Base-by-base conservation (phyloP, 2,888 invertebrate species). In the Heliconius erato region DNA sequence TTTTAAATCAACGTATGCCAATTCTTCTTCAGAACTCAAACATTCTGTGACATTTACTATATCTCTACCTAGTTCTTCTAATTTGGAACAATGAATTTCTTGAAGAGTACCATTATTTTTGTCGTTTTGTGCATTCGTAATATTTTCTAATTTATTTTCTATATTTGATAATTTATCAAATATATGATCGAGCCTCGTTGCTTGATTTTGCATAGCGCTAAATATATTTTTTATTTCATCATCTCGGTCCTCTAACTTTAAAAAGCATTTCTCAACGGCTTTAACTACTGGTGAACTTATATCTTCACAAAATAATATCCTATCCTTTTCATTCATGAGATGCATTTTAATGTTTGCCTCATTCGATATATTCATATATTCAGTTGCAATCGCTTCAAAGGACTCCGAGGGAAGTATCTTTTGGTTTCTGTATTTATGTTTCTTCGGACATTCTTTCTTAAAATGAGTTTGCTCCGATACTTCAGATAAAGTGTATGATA, bases 271-370 rank as follows among this genome's bases (percentile, higher is more conserved):
- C 85, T 88, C 92, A 9, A 95, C 89, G 32, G 94, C 90, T 26
- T 90, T 89, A 67, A 94, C 83, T 26, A 95, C 87, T 2, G 95
- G 95, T 32, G 87, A 86, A 86, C 89, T 91, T 83, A 95, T 91
- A 84, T 90, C 93, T 80, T 95, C 93, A 84, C 88, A 91, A 49
- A 96, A 90, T 63, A 89, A 84, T 77, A 90, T 88, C 86, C 92
- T 95, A 67, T 95, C 95, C 84, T 88, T 89, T 23, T 93, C 93
- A 79, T 93, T 93, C 94, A 95, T 95, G 44, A 95, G 89, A 85
- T 94, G 93, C 86, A 95, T 90, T 92, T 95, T 95, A 82, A 95
- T 93, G 85, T 90, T 92, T 19, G 89, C 88, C 23, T 93, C 91
- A 26, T 89, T 91, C 68, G 86, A 81, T 28, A 87, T 82, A 35